Evolutionary conservation across 2,113 vertebrate genomes (phyloP).

Genomic region (Harpagus bidentatus): DNA sequence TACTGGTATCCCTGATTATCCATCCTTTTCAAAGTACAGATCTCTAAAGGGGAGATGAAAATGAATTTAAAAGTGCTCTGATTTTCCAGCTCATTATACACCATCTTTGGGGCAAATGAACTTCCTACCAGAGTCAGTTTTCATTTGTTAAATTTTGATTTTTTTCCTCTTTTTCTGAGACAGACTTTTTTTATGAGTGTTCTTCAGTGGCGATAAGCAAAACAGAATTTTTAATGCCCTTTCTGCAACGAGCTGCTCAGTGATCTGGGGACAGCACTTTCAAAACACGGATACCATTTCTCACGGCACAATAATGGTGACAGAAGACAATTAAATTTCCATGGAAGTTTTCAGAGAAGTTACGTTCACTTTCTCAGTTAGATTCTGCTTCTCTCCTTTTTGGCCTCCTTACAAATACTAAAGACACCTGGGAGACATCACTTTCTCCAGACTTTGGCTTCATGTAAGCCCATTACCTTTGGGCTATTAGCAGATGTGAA

Average conservation of each 20-base stretch:
- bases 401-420: not conserved
- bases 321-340: not conserved
- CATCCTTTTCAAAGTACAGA: not conserved
- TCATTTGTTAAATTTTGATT: not conserved
- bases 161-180: not conserved
- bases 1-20: not conserved
- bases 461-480: not conserved
- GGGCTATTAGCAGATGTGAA: constrained; percentile 15
- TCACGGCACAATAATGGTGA: not conserved
- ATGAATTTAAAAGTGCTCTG: not conserved
- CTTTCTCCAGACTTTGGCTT: not conserved
- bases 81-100: not conserved
- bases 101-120: not conserved
- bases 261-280: not conserved
- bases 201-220: not conserved
- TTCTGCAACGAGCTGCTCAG: not conserved
- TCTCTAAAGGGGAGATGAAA: not conserved
- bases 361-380: not conserved
- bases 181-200: not conserved
- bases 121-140: not conserved
- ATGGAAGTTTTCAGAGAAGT: not conserved
- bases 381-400: not conserved
- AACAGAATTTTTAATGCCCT: not conserved
- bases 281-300: not conserved
- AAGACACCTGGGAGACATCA: constrained; percentile 19